phyloP scores from a whole-genome alignment of 2,113 vertebrate species.

The Anarhynchus alexandrinus region DNA sequence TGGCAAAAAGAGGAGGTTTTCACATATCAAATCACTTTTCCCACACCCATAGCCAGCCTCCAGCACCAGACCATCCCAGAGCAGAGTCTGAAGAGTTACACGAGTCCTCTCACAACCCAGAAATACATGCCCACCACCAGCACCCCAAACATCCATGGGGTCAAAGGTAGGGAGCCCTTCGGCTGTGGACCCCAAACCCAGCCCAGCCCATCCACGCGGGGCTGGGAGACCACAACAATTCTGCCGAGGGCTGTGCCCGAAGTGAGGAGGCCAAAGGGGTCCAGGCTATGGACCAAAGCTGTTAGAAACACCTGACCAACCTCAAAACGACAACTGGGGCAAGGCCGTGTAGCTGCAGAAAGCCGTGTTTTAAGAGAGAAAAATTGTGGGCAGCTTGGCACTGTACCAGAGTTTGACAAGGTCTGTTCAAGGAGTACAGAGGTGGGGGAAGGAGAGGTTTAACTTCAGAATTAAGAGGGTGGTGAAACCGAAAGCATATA shows the following conservation, averaged over 20 bases:
- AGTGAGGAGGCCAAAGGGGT: not conserved
- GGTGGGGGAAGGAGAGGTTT: not conserved
- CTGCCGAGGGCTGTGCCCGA: not conserved
- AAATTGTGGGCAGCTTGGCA: not conserved
- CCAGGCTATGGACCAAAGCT: not conserved
- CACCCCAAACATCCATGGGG: rapidly evolving
- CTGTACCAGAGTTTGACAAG: not conserved
- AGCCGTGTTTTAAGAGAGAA: not conserved
- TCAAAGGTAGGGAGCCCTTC: not conserved
- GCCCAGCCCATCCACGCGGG: rapidly evolving
- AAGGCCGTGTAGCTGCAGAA: not conserved
- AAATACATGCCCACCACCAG: not conserved
- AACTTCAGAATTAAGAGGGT: not conserved
- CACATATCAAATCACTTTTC: not conserved
- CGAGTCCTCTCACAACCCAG: rapidly evolving
- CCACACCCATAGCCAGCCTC: not conserved
- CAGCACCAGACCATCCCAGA: rapidly evolving
- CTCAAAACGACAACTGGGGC: not conserved
- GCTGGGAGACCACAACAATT: not conserved
- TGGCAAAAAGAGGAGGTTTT: not conserved
- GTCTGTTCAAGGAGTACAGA: not conserved
- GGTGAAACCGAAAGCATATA: not conserved
- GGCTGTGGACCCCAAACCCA: not conserved
- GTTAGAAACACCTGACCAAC: not conserved
- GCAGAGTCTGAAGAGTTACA: not conserved